Evolutionary conservation across 2,797 vertebrate species (phyloP), one percentile per base, ranked within the genome.

Genomic region (Galago senegalensis): DNA sequence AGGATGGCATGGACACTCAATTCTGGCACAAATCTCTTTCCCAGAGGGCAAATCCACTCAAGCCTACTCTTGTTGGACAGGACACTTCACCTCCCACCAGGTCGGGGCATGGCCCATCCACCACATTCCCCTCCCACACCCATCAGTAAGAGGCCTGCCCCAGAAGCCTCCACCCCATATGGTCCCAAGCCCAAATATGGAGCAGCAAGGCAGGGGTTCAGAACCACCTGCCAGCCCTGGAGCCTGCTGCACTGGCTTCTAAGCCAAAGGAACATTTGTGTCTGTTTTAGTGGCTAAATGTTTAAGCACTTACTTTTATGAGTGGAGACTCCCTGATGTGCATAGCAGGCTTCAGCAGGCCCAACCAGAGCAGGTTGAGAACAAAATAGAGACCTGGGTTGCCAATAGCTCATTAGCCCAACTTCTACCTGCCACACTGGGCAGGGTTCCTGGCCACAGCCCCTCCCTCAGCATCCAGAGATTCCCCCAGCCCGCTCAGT

Each of bases 91-190:
- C 11, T 31, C 37, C 65, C 9, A 20, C 2, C 13, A 65, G 21
- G 53, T 37, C 0, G 0, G n/a, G 17, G 14, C 31, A 5, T 31
- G 2, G 2, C 3, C 20, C 2, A 0, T 27, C 34, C 0, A 16
- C 20, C 13, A 4, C 7, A 0, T 6, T 18, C 8, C 65, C 9
- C 4, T 1, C 7, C 3, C 43, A 65, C 29, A n/a, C 20, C 69
- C n/a, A 1, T 18, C 10, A 1, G 23, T 0, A 3, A 20, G 43
- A 31, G 21, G 46, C 60, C 14, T 25, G 61, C 27, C 65, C 65
- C 49, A 0, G 3, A 40, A 11, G 31, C 5, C 0, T 1, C 13
- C 1, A 11, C 27, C 23, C 56, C 1, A 4, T 16, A 17, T 53
- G 49, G 49, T 53, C 49, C 49, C 49, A 53, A 53, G 49, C 14